Conservation (phyloP, 1,140 invertebrate genomes). For the Bombus balteatus region DNA sequence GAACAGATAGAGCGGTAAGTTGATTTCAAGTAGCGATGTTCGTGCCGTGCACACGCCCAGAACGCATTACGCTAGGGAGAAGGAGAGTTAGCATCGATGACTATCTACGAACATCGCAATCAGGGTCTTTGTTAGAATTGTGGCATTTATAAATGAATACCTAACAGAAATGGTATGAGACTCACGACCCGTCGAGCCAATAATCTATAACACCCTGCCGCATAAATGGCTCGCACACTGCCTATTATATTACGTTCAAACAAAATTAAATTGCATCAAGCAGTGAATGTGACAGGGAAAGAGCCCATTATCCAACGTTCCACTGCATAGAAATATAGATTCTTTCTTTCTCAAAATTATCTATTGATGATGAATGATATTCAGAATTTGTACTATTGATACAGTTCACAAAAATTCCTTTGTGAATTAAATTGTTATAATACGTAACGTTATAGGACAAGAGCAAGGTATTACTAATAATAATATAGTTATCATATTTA, state of each 20-base stretch:
- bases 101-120: constrained; percentile 62
- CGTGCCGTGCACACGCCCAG: constrained; percentile 37
- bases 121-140: constrained; percentile 58
- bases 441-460: not conserved
- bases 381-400: not conserved
- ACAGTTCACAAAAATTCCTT: not conserved
- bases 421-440: not conserved
- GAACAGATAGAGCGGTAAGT: constrained; percentile 18
- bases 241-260: constrained; percentile 56
- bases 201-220: constrained; percentile 60
- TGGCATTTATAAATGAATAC: constrained; percentile 65
- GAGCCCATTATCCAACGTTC: constrained; percentile 18
- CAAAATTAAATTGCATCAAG: constrained; percentile 49
- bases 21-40: constrained; percentile 40
- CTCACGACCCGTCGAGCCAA: constrained; percentile 50
- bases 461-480: not conserved
- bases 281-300: constrained; percentile 23
- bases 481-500: not conserved
- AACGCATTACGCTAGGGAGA: constrained; percentile 33
- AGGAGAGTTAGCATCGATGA: constrained; percentile 62
- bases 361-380: not conserved
- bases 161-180: constrained; percentile 52
- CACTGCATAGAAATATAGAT: not conserved
- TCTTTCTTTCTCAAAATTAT: not conserved
- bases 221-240: constrained; percentile 42